A percentile compares a stretch with the other conserved stretches of the same genome.
Conservation (phyloP, 2,113 vertebrate genomes). For the Anarhynchus alexandrinus region DNA sequence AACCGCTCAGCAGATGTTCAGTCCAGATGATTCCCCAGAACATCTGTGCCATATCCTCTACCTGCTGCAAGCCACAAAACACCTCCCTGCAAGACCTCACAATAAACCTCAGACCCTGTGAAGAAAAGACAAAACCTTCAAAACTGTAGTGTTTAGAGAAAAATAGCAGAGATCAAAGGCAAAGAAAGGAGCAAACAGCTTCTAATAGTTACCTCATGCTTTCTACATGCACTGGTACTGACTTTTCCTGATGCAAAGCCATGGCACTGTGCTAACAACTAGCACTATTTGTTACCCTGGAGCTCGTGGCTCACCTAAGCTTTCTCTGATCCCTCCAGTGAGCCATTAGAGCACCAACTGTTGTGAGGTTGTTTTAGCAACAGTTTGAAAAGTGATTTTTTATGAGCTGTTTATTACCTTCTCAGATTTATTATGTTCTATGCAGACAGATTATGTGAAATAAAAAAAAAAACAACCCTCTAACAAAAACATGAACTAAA, state of each 20-base stretch:
- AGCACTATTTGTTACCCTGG: background rate
- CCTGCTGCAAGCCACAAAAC: slow-evolving; percentile 20
- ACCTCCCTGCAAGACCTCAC: background rate
- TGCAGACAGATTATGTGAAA: slow-evolving; percentile 7
- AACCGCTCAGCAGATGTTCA: slow-evolving; percentile 9
- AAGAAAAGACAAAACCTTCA: background rate
- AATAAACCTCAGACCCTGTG: background rate
- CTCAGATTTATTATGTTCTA: slow-evolving; percentile 53
- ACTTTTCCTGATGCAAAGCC: slow-evolving; percentile 26
- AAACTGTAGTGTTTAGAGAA: background rate
- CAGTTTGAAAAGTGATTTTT: slow-evolving; percentile 59
- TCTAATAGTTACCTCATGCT: background rate
- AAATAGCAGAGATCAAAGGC: background rate
- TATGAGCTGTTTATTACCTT: slow-evolving; percentile 64
- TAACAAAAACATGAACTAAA: background rate
- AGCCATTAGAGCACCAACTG: slow-evolving; percentile 33
- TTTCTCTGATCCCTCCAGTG: slow-evolving; percentile 24
- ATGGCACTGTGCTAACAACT: background rate
- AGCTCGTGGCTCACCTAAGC: slow-evolving; percentile 18
- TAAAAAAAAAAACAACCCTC: background rate
- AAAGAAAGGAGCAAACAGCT: slow-evolving; percentile 25
- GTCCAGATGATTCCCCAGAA: background rate
- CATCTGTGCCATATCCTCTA: slow-evolving; percentile 11
- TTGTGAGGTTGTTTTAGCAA: slow-evolving; percentile 47
- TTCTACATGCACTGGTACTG: background rate